These are phyloP conservation scores for Pegoplata infirma DNA, from an alignment of 2,888 invertebrate genomes.

Conservation along the genomic window DNA sequence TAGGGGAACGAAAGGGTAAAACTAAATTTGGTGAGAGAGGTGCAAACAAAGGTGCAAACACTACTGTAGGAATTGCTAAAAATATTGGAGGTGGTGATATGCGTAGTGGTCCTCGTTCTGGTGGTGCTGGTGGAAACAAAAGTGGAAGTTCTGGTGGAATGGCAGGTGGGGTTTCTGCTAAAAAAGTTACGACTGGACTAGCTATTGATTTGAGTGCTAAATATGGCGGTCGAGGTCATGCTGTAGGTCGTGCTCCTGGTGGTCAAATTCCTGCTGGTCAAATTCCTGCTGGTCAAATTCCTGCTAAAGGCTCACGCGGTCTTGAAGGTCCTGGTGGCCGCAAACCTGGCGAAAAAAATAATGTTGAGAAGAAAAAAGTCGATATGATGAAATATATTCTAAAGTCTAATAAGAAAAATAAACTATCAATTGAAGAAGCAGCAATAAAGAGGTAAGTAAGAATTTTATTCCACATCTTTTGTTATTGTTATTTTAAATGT, in stretches of 20 bases:
- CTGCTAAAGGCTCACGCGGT: slow-evolving; percentile 11
- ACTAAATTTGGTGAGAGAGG: slow-evolving; percentile 37
- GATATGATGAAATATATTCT: slow-evolving; percentile 67
- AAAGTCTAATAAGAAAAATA: slow-evolving; percentile 36
- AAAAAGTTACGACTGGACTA: slow-evolving; percentile 6
- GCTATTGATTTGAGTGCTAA: slow-evolving; percentile 9
- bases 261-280: neutral
- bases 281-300: neutral
- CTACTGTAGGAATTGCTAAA: no score
- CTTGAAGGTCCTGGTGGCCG: neutral
- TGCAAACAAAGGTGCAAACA: no score
- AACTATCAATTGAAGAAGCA: slow-evolving; percentile 43
- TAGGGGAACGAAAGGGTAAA: slow-evolving; percentile 67
- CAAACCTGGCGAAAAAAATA: neutral
- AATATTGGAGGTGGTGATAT: slow-evolving; percentile 38
- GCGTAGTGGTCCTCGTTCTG: slow-evolving; percentile 14
- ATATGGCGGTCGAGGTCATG: slow-evolving; percentile 30
- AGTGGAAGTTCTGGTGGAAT: slow-evolving; percentile 20
- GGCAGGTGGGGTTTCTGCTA: slow-evolving; percentile 31
- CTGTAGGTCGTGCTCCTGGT: no score
- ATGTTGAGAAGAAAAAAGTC: slow-evolving; percentile 13
- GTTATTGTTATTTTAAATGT: no score
- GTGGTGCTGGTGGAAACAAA: slow-evolving; percentile 1
- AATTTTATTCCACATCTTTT: neutral
- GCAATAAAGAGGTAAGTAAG: slow-evolving; percentile 59